A percentile compares a stretch with the other conserved stretches of the same genome.
These are phyloP conservation scores for Coleophora deauratella DNA, from an alignment of 2,888 invertebrate species.

Conservation along the genomic window DNA sequence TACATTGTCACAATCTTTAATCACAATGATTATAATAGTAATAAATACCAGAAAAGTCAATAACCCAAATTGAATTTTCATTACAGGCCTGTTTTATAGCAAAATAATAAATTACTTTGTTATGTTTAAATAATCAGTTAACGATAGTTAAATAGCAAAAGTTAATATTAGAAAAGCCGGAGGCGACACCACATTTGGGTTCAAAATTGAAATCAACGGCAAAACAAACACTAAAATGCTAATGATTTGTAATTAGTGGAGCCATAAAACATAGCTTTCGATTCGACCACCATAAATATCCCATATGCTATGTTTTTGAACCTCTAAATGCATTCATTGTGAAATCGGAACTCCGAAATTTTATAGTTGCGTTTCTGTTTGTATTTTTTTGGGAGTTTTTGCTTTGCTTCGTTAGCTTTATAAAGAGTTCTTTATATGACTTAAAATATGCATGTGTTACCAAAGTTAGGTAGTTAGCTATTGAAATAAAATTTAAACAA, in stretches of 20 bases:
- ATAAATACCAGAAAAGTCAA: no score
- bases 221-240: conserved; percentile 48
- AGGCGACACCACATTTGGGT: conserved; percentile 3
- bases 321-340: conserved; percentile 36
- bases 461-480: not conserved
- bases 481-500: no score
- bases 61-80: no score
- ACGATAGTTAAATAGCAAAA: not conserved
- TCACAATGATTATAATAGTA: no score
- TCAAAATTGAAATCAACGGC: conserved; percentile 17
- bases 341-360: conserved; percentile 31
- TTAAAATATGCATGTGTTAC: not conserved
- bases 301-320: conserved; percentile 24
- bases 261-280: conserved; percentile 40
- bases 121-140: conserved; percentile 8
- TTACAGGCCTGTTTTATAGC: no score
- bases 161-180: not conserved
- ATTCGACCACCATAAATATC: conserved; percentile 43
- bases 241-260: conserved; percentile 45
- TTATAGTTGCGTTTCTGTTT: no score
- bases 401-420: no score
- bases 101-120: conserved; percentile 8
- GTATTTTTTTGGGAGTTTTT: no score
- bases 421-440: no score
- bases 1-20: no score